A percentile compares a stretch with the other conserved stretches of the same genome.
phyloP scores from a whole-genome alignment of 2,113 vertebrate genomes.

The Oxyruncus cristatus region DNA sequence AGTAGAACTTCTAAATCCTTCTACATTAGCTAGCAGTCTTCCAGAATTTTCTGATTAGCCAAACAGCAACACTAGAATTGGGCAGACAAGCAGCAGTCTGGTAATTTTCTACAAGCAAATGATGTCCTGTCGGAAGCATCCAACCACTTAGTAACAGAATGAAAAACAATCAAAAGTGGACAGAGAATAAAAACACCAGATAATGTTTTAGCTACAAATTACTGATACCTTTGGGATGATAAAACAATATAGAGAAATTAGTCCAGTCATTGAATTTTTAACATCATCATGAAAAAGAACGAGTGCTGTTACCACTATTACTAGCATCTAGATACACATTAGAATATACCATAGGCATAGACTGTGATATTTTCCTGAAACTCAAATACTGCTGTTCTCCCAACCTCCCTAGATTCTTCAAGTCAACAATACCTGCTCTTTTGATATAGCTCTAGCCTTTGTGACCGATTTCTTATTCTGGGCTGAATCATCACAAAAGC shows the following conservation, averaged over 20 bases:
- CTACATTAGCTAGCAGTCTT: background rate
- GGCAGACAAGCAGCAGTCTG: background rate
- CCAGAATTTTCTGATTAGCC: background rate
- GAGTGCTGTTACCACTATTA: background rate
- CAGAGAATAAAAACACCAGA: background rate
- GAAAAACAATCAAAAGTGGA: background rate
- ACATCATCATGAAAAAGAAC: background rate
- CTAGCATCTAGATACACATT: background rate
- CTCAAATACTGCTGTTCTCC: background rate
- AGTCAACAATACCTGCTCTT: constrained; percentile 17
- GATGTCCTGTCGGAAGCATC: background rate
- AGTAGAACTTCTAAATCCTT: background rate
- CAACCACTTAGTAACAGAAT: background rate
- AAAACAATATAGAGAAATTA: background rate
- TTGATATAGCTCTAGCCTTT: background rate
- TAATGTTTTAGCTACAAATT: background rate
- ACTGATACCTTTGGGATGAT: background rate
- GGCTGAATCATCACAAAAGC: constrained; percentile 31
- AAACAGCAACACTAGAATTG: background rate
- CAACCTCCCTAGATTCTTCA: background rate
- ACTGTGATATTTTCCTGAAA: background rate
- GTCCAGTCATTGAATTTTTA: background rate
- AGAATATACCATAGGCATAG: background rate
- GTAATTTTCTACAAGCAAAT: background rate
- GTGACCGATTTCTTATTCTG: constrained; percentile 1